Base-by-base conservation (phyloP, 2,797 vertebrate genomes). In the Trachops cirrhosus region DNA sequence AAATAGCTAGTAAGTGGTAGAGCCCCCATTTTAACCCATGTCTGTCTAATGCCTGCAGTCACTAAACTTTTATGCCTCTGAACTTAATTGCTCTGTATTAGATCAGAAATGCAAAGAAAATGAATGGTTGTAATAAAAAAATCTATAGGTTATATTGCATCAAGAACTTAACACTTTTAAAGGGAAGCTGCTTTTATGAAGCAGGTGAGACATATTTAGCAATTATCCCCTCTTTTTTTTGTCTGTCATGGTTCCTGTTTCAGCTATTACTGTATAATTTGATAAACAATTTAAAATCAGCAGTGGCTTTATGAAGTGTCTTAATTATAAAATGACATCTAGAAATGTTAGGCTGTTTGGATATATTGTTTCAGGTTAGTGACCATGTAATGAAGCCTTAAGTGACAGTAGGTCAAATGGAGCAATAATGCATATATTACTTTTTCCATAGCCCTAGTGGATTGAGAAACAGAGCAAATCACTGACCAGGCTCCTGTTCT, bases 251-350 rank as follows among this genome's bases (percentile, higher is more conserved):
- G 15, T 94, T 94, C 29, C 34, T 64, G 22, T 90, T 86, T 83
- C 44, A 91, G 41, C 67, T 79, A 5, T 91, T 90, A 82, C n/a
- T 87, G 22, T 96, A 32, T 71, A 92, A 64, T 73, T 86, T 91
- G 57, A 46, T 52, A 87, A 93, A 78, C 54, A 80, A 86, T 95
- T 96, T 89, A 91, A 89, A 95, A 93, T 79, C 21, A 74, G 59
- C 70, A 73, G 39, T 94, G 34, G 1, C 62, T 92, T 94, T 93
- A 79, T 94, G 50, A 94, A 95, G 80, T 82, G 64, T 9, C 32
- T 95, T 93, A 88, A 70, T 92, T 80, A 52, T 93, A 11, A 92
- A 90, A 83, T 87, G 59, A 48, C 94, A 71, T 62, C 54, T 80
- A 74, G 34, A 89, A 67, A 52, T 86, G 32, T 54, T 92, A 89